Conservation (phyloP, 1,140 invertebrate genomes). For the Lepidurus apus region DNA sequence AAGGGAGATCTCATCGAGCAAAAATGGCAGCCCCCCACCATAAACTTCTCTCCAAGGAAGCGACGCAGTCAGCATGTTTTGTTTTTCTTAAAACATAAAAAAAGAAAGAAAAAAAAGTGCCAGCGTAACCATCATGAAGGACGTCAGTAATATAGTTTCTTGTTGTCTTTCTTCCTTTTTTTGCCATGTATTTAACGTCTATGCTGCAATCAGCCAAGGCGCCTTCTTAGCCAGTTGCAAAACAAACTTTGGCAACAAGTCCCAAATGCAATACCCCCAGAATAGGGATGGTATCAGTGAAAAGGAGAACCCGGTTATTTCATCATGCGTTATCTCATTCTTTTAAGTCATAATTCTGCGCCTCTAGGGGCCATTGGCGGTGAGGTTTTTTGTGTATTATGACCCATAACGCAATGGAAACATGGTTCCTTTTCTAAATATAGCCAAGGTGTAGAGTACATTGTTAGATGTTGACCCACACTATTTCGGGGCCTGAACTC, state of each 20-base stretch:
- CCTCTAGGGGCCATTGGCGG: not conserved
- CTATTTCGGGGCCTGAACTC: not conserved
- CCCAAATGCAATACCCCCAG: not conserved
- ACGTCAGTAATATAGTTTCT: slow-evolving; percentile 10
- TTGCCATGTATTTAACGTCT: not conserved
- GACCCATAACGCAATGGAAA: not conserved
- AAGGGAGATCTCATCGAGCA: not conserved
- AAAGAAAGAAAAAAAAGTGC: not conserved
- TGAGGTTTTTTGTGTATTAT: not conserved
- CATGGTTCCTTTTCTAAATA: not conserved
- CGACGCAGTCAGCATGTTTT: not conserved
- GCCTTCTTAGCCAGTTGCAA: not conserved
- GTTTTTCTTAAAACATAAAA: too few species aligned
- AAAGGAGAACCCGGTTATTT: not conserved
- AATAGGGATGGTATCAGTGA: not conserved
- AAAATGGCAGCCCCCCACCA: not conserved
- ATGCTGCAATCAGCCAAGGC: not conserved
- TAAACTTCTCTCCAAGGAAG: not conserved
- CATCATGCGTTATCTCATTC: slow-evolving; percentile 3
- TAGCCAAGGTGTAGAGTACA: not conserved
- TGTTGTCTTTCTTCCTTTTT: not conserved
- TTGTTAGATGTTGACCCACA: not conserved
- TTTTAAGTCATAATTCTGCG: not conserved
- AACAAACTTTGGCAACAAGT: not conserved
- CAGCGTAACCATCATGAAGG: slow-evolving; percentile 1